These are phyloP conservation scores for Cathartes aura DNA, from an alignment of 2,113 vertebrate genomes.

Conservation along the genomic window DNA sequence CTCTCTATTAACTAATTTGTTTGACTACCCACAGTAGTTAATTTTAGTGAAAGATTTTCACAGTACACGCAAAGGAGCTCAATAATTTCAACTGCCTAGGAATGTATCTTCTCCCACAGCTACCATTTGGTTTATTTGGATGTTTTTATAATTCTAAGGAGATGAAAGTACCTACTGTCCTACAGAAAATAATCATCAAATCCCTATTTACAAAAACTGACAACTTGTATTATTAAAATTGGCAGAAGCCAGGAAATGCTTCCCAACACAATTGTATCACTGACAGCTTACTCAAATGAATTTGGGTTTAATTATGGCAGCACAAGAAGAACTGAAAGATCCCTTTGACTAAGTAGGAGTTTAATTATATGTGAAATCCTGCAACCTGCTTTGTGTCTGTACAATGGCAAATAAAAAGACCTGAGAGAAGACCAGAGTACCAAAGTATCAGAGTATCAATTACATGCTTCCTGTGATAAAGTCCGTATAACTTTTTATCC, in stretches of 20 bases:
- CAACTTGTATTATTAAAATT: conserved; percentile 28
- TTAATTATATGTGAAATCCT: conserved; percentile 55
- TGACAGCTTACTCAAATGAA: conserved; percentile 47
- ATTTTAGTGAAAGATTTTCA: background rate
- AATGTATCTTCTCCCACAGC: background rate
- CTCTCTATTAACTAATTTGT: background rate
- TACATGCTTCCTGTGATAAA: background rate
- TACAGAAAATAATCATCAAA: conserved; percentile 23
- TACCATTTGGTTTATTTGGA: conserved; percentile 6
- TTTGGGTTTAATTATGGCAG: conserved; percentile 54
- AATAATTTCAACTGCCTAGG: background rate
- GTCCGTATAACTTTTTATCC: background rate
- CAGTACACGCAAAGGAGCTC: background rate
- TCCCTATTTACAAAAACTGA: conserved; percentile 36
- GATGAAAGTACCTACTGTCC: conserved; percentile 17
- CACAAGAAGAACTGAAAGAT: conserved; percentile 32
- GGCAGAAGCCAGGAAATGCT: conserved; percentile 24
- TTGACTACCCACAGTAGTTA: background rate
- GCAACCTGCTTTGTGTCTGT: background rate
- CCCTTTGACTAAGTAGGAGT: conserved; percentile 27
- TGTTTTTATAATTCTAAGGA: conserved; percentile 21
- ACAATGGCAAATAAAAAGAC: conserved; percentile 8
- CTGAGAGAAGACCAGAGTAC: background rate
- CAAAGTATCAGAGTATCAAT: background rate
- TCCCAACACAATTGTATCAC: conserved; percentile 39